Percentiles rank a stretch among this genome's conserved stretches.
phyloP scores from a whole-genome alignment of 1,140 invertebrate species.

The Drosophila ercepeae region DNA sequence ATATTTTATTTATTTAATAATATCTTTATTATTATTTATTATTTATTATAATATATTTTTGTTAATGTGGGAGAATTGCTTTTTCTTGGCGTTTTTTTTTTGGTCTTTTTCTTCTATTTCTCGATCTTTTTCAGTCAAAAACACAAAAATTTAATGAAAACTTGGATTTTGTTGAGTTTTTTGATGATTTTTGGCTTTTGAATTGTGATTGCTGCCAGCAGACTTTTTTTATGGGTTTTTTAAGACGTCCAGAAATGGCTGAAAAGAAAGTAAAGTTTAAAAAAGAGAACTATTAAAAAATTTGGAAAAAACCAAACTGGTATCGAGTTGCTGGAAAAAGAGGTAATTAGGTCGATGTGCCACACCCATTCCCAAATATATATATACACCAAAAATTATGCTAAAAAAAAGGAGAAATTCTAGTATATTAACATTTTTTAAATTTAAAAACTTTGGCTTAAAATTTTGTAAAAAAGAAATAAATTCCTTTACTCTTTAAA shows the following conservation, averaged over 20 bases:
- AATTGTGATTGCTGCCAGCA: constrained; percentile 60
- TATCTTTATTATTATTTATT: constrained; percentile 7
- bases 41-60: constrained; percentile 1
- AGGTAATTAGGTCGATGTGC: constrained; percentile 37
- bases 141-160: constrained; percentile 25
- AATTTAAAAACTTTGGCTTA: background rate
- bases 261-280: constrained; percentile 29
- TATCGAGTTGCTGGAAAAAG: background rate
- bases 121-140: constrained; percentile 19
- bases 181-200: constrained; percentile 24
- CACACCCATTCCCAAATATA: constrained; percentile 30
- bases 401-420: no score
- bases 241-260: constrained; percentile 39
- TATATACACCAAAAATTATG: constrained; percentile 10
- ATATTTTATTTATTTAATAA: background rate
- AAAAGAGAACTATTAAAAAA: background rate
- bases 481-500: background rate
- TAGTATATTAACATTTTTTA: background rate
- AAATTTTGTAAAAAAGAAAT: background rate
- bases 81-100: constrained; percentile 18
- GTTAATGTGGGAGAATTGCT: constrained; percentile 35
- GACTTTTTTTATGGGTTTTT: constrained; percentile 41
- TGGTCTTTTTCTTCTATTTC: constrained; percentile 24
- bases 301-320: background rate
- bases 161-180: background rate